Percentiles rank a stretch among this genome's conserved stretches.
Evolutionary conservation across 2,113 vertebrate genomes (phyloP).

Genomic region (Erinaceus europaeus): DNA sequence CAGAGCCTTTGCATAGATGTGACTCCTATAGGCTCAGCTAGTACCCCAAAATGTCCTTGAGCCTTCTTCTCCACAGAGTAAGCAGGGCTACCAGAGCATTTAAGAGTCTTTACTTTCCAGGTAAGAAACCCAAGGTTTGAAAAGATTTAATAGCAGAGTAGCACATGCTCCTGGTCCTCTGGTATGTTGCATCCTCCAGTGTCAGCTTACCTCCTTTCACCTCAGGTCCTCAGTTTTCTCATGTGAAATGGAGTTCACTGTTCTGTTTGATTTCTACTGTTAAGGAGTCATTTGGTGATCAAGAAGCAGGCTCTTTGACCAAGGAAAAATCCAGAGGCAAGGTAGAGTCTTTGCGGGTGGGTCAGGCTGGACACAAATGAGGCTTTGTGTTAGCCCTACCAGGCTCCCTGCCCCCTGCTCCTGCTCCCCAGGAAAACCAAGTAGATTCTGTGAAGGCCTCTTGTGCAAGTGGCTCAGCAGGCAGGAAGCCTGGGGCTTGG

Average conservation of each 20-base stretch:
- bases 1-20: background rate
- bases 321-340: conserved; percentile 55
- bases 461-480: conserved; percentile 17
- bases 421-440: conserved; percentile 30
- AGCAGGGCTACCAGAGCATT: background rate
- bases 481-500: conserved; percentile 59
- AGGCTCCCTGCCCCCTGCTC: background rate
- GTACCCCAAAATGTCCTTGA: background rate
- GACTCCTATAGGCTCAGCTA: background rate
- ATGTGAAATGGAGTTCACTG: background rate
- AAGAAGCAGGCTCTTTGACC: conserved; percentile 29
- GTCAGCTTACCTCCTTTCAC: background rate
- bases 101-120: background rate
- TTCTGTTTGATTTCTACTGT: background rate
- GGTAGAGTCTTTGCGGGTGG: background rate
- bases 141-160: background rate
- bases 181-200: background rate
- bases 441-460: conserved; percentile 40
- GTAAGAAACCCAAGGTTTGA: background rate
- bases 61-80: background rate
- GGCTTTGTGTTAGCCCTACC: conserved; percentile 43
- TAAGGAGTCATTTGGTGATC: background rate
- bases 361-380: conserved; percentile 25
- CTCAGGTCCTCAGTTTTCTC: background rate
- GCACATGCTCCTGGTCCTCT: fast-evolving